Evolutionary conservation across 2,113 vertebrate species (phyloP).

Genomic region (Scomber colias): DNA sequence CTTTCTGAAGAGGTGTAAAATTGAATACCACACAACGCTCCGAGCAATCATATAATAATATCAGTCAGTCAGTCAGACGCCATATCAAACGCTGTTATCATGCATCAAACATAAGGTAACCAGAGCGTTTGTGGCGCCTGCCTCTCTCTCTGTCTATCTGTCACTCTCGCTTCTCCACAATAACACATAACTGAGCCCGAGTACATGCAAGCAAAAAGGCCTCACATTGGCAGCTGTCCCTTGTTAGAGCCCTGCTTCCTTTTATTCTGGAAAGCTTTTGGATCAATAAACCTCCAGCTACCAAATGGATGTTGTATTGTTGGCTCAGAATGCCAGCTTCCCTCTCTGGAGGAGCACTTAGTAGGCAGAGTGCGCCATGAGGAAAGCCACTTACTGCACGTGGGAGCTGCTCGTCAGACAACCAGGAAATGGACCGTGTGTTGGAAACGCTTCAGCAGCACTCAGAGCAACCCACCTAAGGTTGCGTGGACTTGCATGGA

Average conservation of each 20-base stretch:
- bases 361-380: conserved; percentile 45
- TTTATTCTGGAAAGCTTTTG: conserved; percentile 47
- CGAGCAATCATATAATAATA: conserved; percentile 13
- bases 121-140: neutral
- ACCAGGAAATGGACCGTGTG: conserved; percentile 56
- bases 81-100: conserved; percentile 46
- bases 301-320: conserved; percentile 67
- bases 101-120: conserved; percentile 27
- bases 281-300: conserved; percentile 72
- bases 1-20: conserved; percentile 62
- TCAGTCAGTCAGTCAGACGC: conserved; percentile 39
- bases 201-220: conserved; percentile 5
- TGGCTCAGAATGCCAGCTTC: conserved; percentile 39
- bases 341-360: conserved; percentile 56
- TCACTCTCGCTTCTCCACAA: conserved; percentile 31
- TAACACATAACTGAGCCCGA: neutral
- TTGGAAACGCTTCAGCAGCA: conserved; percentile 50
- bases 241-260: conserved; percentile 34
- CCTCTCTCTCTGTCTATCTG: neutral
- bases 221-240: conserved; percentile 27
- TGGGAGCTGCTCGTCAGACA: conserved; percentile 46
- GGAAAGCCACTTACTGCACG: conserved; percentile 53
- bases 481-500: conserved; percentile 28
- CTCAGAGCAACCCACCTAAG: conserved; percentile 32
- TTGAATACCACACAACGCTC: conserved; percentile 30